Evolutionary conservation across 2,113 vertebrate species (phyloP).

Genomic region (Peromyscus leucopus): DNA sequence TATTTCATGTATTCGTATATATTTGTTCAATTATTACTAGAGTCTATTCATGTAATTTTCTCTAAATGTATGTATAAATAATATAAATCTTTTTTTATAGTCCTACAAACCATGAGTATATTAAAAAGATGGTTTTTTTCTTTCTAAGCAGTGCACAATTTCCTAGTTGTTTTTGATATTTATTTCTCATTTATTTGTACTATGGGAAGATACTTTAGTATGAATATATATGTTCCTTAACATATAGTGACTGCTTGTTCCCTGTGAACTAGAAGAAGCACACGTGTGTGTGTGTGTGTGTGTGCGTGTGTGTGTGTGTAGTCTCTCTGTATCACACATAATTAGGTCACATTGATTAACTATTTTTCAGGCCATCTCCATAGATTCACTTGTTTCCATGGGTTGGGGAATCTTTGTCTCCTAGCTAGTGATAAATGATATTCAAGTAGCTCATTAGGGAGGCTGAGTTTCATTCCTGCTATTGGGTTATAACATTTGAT

Average conservation of each 20-base stretch:
- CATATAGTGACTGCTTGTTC: background rate
- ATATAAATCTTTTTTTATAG: background rate
- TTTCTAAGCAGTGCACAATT: background rate
- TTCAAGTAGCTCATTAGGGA: background rate
- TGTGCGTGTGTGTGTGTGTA: background rate
- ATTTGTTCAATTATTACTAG: background rate
- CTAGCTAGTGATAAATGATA: background rate
- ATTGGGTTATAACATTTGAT: background rate
- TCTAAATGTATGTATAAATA: background rate
- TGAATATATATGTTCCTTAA: background rate
- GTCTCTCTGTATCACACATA: background rate
- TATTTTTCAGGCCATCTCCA: background rate
- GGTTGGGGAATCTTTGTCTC: background rate
- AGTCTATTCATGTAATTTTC: background rate
- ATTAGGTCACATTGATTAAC: background rate
- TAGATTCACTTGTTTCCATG: background rate
- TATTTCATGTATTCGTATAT: background rate
- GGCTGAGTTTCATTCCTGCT: background rate
- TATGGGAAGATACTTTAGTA: background rate
- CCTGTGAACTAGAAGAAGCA: background rate
- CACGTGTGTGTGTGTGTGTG: background rate
- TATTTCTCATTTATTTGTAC: background rate
- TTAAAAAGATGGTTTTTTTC: background rate
- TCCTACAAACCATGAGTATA: background rate
- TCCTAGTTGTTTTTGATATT: background rate